Evolutionary conservation across 2,113 vertebrate species (phyloP).

Genomic region (Odocoileus hemionus): DNA sequence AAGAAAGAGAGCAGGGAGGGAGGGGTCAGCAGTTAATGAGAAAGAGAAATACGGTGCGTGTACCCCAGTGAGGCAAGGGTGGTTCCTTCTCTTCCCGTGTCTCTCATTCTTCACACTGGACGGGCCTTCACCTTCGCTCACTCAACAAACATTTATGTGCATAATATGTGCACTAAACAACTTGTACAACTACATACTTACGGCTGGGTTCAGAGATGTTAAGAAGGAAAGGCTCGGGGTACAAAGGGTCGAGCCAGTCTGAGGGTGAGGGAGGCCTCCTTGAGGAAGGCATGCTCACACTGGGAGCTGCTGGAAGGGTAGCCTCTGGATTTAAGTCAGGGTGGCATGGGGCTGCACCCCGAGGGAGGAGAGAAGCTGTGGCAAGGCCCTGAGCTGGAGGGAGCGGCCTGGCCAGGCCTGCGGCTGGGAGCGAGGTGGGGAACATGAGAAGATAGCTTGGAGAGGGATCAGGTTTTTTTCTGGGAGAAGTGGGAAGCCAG

Average conservation of each 20-base stretch:
- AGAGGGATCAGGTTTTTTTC: background rate
- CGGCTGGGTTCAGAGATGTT: background rate
- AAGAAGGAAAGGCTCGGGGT: background rate
- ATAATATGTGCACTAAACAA: no score
- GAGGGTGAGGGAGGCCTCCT: background rate
- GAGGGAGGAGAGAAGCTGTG: background rate
- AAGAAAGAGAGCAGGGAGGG: background rate
- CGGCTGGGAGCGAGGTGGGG: rapidly evolving
- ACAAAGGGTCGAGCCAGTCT: background rate
- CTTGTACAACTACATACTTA: background rate
- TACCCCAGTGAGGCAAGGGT: background rate
- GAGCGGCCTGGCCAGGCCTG: background rate
- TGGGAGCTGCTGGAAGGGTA: background rate
- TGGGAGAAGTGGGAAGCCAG: background rate
- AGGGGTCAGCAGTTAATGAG: background rate
- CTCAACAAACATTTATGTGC: background rate
- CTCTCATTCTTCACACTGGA: background rate
- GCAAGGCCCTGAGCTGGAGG: background rate
- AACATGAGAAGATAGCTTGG: background rate
- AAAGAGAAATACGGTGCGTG: background rate
- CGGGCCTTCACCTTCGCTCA: background rate
- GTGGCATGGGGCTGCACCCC: no score
- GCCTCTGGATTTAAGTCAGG: background rate
- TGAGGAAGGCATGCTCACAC: background rate
- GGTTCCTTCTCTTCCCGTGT: background rate